These are phyloP conservation scores for Microtus agrestis DNA, from an alignment of 2,797 vertebrate genomes.

Conservation along the genomic window DNA sequence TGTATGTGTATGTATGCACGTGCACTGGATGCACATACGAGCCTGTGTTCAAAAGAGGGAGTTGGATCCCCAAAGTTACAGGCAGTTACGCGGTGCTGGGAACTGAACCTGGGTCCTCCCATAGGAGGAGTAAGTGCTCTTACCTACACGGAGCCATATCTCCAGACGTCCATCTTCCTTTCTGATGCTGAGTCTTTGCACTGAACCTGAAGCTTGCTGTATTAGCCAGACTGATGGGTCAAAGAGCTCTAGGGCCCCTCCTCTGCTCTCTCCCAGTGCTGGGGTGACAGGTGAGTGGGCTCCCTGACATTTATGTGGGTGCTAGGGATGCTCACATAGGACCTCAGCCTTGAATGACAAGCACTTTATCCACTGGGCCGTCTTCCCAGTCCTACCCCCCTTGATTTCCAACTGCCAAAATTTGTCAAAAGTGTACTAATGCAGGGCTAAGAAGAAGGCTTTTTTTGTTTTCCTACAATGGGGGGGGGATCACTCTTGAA, in stretches of 20 bases:
- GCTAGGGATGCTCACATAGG: background rate
- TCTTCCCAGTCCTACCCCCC: background rate
- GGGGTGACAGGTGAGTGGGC: background rate
- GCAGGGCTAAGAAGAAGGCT: conserved; percentile 16
- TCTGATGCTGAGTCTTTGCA: background rate
- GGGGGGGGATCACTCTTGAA: background rate
- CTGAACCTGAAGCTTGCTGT: background rate
- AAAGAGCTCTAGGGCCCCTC: background rate
- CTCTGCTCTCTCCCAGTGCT: background rate
- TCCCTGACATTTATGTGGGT: background rate
- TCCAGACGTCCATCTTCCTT: background rate
- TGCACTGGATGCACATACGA: background rate
- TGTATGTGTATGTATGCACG: background rate
- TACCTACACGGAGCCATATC: background rate
- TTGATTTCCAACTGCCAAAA: background rate
- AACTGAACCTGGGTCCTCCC: background rate
- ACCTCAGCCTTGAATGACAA: background rate
- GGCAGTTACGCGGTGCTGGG: background rate
- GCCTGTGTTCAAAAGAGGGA: background rate
- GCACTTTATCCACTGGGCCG: too few species aligned
- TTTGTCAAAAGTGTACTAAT: background rate
- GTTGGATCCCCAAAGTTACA: background rate
- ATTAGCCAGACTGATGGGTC: background rate
- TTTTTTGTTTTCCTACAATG: background rate
- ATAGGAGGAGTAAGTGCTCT: background rate